These are phyloP conservation scores for Aleiodes alternator DNA, from an alignment of 2,888 invertebrate species.

Conservation along the genomic window DNA sequence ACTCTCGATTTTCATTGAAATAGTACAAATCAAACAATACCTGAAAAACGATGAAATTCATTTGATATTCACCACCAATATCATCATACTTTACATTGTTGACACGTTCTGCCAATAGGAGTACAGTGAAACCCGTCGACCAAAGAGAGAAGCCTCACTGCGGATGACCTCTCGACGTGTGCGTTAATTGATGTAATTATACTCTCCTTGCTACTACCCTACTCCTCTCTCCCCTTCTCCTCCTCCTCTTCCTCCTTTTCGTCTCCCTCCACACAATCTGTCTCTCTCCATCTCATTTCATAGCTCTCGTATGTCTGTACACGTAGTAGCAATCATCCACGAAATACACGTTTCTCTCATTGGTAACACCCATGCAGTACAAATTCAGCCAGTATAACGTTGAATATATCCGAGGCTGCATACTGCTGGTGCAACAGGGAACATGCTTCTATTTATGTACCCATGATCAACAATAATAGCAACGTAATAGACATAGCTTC, in stretches of 20 bases:
- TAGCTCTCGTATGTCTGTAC: constrained; percentile 34
- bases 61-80: constrained; percentile 32
- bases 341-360: constrained; percentile 34
- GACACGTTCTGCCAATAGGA: constrained; percentile 18
- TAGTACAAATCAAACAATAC: constrained; percentile 1
- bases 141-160: constrained; percentile 42
- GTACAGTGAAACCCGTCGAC: constrained; percentile 26
- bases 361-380: constrained; percentile 25
- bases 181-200: constrained; percentile 68
- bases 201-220: constrained; percentile 57
- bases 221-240: background rate
- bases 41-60: background rate
- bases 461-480: constrained; percentile 60
- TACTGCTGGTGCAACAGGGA: constrained; percentile 54
- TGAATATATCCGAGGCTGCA: constrained; percentile 40
- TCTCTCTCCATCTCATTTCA: no score
- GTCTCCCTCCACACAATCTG: background rate
- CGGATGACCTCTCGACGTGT: constrained; percentile 51
- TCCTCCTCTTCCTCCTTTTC: background rate
- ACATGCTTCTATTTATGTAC: constrained; percentile 62
- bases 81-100: constrained; percentile 3
- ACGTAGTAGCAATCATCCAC: constrained; percentile 27
- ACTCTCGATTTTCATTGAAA: no score
- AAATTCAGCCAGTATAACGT: constrained; percentile 6
- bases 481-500: constrained; percentile 65